Conservation (phyloP, 2,113 vertebrate species). For the Amblyornis subalaris region DNA sequence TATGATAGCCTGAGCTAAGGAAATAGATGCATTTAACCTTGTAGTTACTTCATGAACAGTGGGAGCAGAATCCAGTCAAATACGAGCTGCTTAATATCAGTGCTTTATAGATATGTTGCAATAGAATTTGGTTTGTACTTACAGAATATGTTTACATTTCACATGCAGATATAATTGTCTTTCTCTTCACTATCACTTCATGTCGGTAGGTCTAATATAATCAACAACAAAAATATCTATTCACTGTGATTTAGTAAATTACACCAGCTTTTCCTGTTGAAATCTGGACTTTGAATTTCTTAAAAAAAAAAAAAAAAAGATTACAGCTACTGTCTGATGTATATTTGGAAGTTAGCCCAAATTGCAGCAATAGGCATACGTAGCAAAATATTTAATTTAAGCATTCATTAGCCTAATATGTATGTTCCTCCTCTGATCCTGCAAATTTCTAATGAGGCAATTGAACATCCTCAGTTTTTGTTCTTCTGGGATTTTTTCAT, state of each 20-base stretch:
- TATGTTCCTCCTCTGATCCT: conserved; percentile 16
- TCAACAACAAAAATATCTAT: background rate
- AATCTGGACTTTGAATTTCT: background rate
- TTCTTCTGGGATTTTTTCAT: conserved; percentile 55
- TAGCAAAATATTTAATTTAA: conserved; percentile 55
- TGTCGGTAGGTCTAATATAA: background rate
- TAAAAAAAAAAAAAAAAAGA: background rate
- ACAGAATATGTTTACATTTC: background rate
- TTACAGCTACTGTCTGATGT: background rate
- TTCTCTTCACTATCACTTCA: background rate
- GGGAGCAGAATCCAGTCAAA: background rate
- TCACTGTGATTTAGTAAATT: background rate
- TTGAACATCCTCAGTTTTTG: conserved; percentile 28
- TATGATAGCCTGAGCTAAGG: background rate
- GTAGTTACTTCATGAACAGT: background rate
- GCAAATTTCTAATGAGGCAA: conserved; percentile 47
- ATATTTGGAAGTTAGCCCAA: background rate
- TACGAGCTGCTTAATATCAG: background rate
- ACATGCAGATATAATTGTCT: background rate
- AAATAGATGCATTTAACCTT: background rate
- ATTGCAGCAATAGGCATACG: background rate
- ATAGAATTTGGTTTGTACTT: background rate
- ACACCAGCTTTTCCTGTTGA: background rate
- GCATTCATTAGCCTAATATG: conserved; percentile 26
- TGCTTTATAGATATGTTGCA: background rate